Evolutionary conservation across 2,888 invertebrate species (phyloP).

Genomic region (Diadegma fenestrale): DNA sequence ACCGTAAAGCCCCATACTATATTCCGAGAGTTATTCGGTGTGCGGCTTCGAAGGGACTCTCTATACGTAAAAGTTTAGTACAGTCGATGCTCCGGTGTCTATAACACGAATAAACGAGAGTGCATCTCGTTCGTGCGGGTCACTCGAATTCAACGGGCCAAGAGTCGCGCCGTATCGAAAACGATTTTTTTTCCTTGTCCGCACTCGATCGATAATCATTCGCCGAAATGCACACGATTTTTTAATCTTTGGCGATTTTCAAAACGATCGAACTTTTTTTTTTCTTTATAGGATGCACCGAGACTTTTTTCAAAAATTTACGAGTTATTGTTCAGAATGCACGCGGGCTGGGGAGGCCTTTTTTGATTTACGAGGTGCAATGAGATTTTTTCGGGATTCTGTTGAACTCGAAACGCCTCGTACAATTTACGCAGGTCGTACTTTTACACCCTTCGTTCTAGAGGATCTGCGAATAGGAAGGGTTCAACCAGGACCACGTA

Average conservation of each 20-base stretch:
- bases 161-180: too few species aligned
- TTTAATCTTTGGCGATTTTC: too few species aligned
- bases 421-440: neutral
- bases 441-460: neutral
- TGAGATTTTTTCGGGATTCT: neutral
- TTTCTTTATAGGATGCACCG: too few species aligned
- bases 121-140: slow-evolving; percentile 8
- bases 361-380: neutral
- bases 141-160: neutral
- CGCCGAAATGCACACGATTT: too few species aligned
- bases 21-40: neutral
- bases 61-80: neutral
- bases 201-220: neutral
- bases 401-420: neutral
- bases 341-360: too few species aligned
- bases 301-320: too few species aligned
- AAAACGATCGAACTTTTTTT: too few species aligned
- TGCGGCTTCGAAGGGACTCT: slow-evolving; percentile 12
- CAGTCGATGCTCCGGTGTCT: neutral
- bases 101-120: neutral
- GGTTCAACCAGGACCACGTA: neutral
- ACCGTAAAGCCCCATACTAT: neutral
- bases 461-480: neutral
- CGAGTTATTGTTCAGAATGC: too few species aligned
- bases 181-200: too few species aligned